Evolutionary conservation across 1,140 invertebrate genomes (phyloP).

Genomic region (Leucophenga varia): DNA sequence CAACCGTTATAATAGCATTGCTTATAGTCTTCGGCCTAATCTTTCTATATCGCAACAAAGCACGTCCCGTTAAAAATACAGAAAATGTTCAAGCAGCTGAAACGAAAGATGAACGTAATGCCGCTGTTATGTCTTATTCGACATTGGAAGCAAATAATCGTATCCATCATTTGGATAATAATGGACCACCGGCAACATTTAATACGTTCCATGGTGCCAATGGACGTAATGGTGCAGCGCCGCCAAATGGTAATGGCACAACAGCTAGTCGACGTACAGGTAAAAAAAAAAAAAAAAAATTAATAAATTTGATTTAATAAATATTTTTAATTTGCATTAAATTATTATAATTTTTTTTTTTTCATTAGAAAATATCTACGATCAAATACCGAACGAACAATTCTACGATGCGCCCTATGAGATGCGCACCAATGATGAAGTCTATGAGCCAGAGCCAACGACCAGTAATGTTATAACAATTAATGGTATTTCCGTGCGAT

Average conservation of each 20-base stretch:
- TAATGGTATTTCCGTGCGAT: constrained; percentile 72
- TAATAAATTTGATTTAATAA: not conserved
- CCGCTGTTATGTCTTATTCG: constrained; percentile 83
- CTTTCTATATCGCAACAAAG: constrained; percentile 70
- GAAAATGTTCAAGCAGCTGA: constrained; percentile 83
- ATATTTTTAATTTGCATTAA: not conserved
- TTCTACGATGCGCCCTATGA: constrained; percentile 63
- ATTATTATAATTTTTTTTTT: not conserved
- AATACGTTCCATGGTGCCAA: constrained; percentile 46
- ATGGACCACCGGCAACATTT: constrained; percentile 44
- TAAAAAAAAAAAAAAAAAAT: constrained; percentile 14
- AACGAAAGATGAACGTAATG: constrained; percentile 79
- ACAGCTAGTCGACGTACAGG: constrained; percentile 20
- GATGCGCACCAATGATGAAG: constrained; percentile 65
- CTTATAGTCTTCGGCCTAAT: constrained; percentile 74
- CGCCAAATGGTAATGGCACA: constrained; percentile 20
- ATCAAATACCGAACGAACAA: constrained; percentile 54
- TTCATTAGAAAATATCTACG: constrained; percentile 51
- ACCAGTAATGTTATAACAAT: constrained; percentile 69
- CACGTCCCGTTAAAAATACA: constrained; percentile 81
- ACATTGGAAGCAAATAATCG: constrained; percentile 56
- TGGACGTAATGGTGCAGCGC: constrained; percentile 7
- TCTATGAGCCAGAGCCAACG: constrained; percentile 70
- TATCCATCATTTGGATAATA: constrained; percentile 36
- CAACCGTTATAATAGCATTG: constrained; percentile 74